Evolutionary conservation across 2,888 invertebrate species (phyloP).

Genomic region (Trimorus sp.): DNA sequence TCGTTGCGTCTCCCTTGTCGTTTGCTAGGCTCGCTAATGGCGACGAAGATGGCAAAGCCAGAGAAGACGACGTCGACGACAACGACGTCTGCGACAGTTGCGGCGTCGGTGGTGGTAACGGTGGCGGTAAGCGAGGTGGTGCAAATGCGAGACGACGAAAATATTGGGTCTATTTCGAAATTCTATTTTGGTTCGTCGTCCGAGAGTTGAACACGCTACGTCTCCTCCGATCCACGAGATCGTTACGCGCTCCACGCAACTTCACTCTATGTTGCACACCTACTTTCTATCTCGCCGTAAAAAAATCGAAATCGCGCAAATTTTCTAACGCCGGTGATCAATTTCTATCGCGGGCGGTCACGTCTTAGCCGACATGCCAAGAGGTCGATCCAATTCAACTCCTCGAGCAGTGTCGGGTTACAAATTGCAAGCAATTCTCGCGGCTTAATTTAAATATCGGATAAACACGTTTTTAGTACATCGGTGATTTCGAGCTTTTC

Average conservation of each 20-base stretch:
- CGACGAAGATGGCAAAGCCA: slow-evolving; percentile 63
- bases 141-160: slow-evolving; percentile 81
- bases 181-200: slow-evolving; percentile 81
- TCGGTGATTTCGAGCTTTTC: background rate
- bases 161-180: slow-evolving; percentile 82
- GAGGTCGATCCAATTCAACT: background rate
- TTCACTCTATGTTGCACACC: slow-evolving; percentile 45
- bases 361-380: background rate
- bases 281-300: slow-evolving; percentile 44
- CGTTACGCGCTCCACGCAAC: slow-evolving; percentile 63
- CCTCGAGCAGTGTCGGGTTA: slow-evolving; percentile 32
- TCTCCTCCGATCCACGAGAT: slow-evolving; percentile 64
- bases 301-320: slow-evolving; percentile 31
- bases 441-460: slow-evolving; percentile 26
- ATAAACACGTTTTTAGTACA: slow-evolving; percentile 31
- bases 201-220: slow-evolving; percentile 71
- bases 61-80: slow-evolving; percentile 62
- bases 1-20: slow-evolving; percentile 49
- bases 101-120: slow-evolving; percentile 67
- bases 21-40: slow-evolving; percentile 39
- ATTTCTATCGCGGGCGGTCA: background rate
- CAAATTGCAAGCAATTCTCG: slow-evolving; percentile 1
- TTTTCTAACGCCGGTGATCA: slow-evolving; percentile 5
- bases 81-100: slow-evolving; percentile 58
- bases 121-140: slow-evolving; percentile 76